These are phyloP conservation scores for Leptodactylus fallax DNA, from an alignment of 2,797 vertebrate genomes.

Conservation along the genomic window DNA sequence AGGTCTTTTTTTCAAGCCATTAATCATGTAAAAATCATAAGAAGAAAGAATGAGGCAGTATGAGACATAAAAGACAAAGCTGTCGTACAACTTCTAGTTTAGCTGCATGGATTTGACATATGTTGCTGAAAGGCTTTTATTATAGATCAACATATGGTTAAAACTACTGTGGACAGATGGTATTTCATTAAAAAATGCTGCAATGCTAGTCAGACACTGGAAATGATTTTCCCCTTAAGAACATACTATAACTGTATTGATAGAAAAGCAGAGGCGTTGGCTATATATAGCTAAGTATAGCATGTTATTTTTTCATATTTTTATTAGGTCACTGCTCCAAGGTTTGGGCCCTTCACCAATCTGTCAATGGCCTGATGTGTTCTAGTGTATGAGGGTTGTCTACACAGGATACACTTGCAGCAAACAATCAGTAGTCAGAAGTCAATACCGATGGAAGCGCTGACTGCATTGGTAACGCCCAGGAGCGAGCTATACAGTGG, in stretches of 20 bases:
- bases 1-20: no score
- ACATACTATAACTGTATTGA: neutral
- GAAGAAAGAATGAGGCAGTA: neutral
- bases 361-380: no score
- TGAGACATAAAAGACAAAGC: neutral
- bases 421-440: no score
- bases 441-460: no score
- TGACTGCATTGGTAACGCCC: no score
- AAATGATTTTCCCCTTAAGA: neutral
- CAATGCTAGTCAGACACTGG: neutral
- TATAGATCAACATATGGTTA: conserved; percentile 4
- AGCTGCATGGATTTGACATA: neutral
- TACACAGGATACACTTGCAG: no score
- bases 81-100: neutral
- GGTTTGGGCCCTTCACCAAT: no score
- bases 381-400: no score
- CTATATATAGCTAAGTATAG: neutral
- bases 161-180: conserved; percentile 7
- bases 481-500: no score
- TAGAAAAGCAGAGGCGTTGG: neutral
- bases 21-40: neutral
- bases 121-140: neutral
- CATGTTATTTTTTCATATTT: neutral
- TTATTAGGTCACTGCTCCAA: no score
- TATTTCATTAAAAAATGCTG: neutral